Conservation (phyloP, 2,113 vertebrate species). For the Stegostoma tigrinum region DNA sequence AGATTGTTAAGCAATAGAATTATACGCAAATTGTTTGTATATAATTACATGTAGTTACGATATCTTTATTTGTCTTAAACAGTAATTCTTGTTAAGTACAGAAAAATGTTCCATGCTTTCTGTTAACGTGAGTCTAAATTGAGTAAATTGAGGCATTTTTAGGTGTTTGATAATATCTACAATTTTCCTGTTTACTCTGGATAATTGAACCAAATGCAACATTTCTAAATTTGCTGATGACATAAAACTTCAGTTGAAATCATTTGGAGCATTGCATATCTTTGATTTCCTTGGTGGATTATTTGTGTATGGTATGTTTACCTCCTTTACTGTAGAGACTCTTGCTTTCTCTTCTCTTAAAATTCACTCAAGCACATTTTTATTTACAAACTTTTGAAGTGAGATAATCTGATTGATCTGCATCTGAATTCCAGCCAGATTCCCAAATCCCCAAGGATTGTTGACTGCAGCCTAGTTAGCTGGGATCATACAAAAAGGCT, state of each 20-base stretch:
- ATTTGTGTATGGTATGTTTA: background rate
- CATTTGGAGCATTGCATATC: background rate
- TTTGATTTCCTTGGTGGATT: background rate
- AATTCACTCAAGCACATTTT: background rate
- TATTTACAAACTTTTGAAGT: background rate
- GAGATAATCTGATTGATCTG: background rate
- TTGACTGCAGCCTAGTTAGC: background rate
- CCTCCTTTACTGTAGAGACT: background rate
- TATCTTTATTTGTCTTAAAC: too few relatives aligned
- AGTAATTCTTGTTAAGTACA: too few relatives aligned
- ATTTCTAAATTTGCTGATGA: too few relatives aligned
- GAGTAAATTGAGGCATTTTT: too few relatives aligned
- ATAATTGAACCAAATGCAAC: too few relatives aligned
- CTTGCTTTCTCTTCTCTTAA: background rate
- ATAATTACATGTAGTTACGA: too few relatives aligned
- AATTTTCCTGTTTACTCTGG: too few relatives aligned
- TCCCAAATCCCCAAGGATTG: background rate
- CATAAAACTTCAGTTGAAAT: background rate
- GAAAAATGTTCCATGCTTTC: too few relatives aligned
- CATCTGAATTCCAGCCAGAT: background rate
- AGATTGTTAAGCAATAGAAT: too few relatives aligned
- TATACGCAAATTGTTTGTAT: too few relatives aligned
- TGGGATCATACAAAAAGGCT: background rate
- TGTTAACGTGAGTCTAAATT: too few relatives aligned
- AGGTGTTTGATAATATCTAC: too few relatives aligned